Base-by-base conservation (phyloP, 2,113 vertebrate species). In the Rhinolophus ferrumequinum region DNA sequence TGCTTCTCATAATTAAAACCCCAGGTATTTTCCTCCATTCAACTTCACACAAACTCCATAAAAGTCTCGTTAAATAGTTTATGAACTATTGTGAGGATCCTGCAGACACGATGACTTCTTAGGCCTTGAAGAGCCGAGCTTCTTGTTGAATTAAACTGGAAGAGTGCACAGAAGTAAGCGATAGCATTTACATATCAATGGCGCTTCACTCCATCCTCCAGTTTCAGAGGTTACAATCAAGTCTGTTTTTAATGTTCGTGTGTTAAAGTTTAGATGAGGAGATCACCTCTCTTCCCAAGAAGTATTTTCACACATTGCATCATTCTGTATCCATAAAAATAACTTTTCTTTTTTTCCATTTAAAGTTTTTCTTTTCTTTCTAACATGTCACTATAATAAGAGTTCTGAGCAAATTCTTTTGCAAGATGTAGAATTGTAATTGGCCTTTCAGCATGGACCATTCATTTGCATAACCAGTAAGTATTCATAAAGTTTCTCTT, bases 1-100 rank as follows among this genome's bases (percentile, higher is more conserved):
- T 77, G 19, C 79, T 70, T 22, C n/a, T 22, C 69, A 12, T 70
- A 66, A 93, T 93, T 84, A 96, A 97, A 93, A 90, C 73, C 76
- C 35, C 60, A 69, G 70, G 3, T 64, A 88, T 26, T 62, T 87
- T 60, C 38, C 60, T 82, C 73, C 41, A 38, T 62, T 60, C 64
- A 13, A 5, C 62, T 54, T 88, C 91, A 85, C 8, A 22, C 60
- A 54, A 30, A 35, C 30, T 44, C 62, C 3, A 6, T n/a, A 33
- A 91, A 79, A 88, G 13, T n/a, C 9, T 5, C 4, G 8, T 16
- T 60, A 41, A 76, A n/a, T 35, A 6, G 44, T 82, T 41, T 30
- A 19, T 58, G n/a, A 35, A 50, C 24, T 72, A 24, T 18, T 24
- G 2, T 28, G 47, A 50, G 24, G 52, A 44, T 82, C 21, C 38